Conservation (phyloP, 2,888 invertebrate species). For the Pristionchus maxplancki region DNA sequence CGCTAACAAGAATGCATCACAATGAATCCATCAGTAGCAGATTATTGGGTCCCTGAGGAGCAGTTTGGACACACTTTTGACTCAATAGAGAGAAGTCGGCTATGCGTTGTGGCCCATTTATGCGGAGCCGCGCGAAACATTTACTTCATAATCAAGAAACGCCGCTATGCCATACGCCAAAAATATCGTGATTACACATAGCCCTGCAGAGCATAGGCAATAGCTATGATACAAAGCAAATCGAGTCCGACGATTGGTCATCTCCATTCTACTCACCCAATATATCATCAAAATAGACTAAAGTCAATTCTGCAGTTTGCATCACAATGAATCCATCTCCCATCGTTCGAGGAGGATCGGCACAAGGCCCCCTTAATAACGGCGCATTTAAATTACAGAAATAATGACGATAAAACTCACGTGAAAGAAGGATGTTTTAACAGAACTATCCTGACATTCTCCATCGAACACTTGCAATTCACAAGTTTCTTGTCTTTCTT, state of each 20-base stretch:
- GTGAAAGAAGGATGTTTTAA: slow-evolving; percentile 94
- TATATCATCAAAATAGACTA: slow-evolving; percentile 98
- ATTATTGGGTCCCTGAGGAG: too few species aligned
- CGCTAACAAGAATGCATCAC: too few species aligned
- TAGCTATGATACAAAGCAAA: not conserved
- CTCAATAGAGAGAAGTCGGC: too few species aligned
- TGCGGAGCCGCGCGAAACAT: too few species aligned
- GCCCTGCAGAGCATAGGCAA: too few species aligned
- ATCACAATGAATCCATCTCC: slow-evolving; percentile 90
- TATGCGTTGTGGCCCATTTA: too few species aligned
- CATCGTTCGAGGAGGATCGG: slow-evolving; percentile 92
- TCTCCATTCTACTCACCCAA: slow-evolving; percentile 85
- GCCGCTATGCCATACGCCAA: too few species aligned
- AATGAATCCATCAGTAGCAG: too few species aligned
- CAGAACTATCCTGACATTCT: slow-evolving; percentile 93
- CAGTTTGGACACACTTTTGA: too few species aligned
- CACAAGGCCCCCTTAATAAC: not conserved
- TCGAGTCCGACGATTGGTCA: too few species aligned
- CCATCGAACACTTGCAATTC: slow-evolving; percentile 81
- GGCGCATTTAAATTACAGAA: not conserved
- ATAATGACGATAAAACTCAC: not conserved
- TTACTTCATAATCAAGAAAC: too few species aligned
- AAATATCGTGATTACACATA: too few species aligned
- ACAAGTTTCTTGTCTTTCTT: slow-evolving; percentile 80
- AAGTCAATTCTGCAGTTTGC: slow-evolving; percentile 93